Evolutionary conservation across 1,140 invertebrate genomes (phyloP).

Genomic region (Battus philenor): DNA sequence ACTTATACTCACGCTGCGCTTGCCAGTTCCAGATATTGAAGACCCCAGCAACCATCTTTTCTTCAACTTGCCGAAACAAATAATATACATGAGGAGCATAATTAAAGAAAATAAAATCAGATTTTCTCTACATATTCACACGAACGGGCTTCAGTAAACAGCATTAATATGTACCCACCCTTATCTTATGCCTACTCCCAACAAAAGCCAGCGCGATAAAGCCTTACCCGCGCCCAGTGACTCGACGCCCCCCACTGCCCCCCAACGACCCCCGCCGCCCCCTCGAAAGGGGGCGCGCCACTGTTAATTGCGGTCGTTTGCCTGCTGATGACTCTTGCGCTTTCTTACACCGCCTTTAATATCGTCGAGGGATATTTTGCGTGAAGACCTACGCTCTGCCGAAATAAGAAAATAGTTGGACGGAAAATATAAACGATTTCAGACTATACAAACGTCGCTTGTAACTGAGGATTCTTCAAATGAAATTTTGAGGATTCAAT

Average conservation of each 20-base stretch:
- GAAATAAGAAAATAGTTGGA: constrained; percentile 1
- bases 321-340: constrained; percentile 14
- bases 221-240: background rate
- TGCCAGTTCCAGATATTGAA: no score
- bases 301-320: constrained; percentile 20
- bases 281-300: background rate
- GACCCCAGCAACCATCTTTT: background rate
- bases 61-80: no score
- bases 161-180: constrained; percentile 4
- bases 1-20: no score
- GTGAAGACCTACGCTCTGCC: constrained; percentile 1
- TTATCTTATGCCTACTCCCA: constrained; percentile 4
- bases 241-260: background rate
- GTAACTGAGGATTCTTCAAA: no score
- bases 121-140: constrained; percentile 1
- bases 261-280: background rate
- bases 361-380: constrained; percentile 6
- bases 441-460: no score
- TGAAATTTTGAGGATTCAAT: no score
- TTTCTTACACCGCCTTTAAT: constrained; percentile 6
- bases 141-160: background rate
- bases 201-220: constrained; percentile 11
- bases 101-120: background rate
- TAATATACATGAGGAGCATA: background rate
- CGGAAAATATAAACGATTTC: no score